These are phyloP conservation scores for Noctua fimbriata DNA, from an alignment of 2,888 invertebrate species.

Conservation along the genomic window DNA sequence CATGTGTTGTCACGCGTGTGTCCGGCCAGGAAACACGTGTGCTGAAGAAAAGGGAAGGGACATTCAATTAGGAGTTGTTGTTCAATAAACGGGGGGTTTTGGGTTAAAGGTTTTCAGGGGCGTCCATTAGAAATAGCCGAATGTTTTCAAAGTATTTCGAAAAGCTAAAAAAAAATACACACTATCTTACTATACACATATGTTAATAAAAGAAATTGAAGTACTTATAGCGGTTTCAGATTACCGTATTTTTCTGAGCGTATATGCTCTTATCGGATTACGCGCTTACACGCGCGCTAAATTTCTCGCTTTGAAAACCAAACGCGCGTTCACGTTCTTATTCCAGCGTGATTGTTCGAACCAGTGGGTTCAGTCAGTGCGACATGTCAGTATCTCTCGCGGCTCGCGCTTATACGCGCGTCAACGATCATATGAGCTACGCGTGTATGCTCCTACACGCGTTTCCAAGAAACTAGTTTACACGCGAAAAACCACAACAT, in stretches of 20 bases:
- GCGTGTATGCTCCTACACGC: neutral
- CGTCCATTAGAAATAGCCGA: neutral
- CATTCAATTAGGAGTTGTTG: conserved; percentile 13
- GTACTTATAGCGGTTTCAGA: neutral
- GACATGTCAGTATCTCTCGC: neutral
- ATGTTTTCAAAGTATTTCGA: neutral
- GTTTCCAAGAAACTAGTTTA: neutral
- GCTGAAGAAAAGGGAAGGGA: conserved; percentile 3
- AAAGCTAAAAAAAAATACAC: neutral
- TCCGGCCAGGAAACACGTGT: conserved; percentile 39
- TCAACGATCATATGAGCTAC: neutral
- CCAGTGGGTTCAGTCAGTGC: neutral
- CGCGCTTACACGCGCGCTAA: neutral
- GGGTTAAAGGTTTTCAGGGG: neutral
- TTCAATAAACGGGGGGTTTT: neutral
- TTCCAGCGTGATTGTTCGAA: neutral
- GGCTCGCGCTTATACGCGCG: neutral
- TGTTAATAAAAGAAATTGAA: neutral
- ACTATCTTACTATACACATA: neutral
- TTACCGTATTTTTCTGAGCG: neutral
- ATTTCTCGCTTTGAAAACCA: neutral
- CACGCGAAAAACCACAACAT: neutral
- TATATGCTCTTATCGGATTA: neutral
- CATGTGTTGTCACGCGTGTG: conserved; percentile 42
- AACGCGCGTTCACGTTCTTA: accelerated